Base-by-base conservation (phyloP, 2,888 invertebrate genomes). In the Drosophila anomalipes region DNA sequence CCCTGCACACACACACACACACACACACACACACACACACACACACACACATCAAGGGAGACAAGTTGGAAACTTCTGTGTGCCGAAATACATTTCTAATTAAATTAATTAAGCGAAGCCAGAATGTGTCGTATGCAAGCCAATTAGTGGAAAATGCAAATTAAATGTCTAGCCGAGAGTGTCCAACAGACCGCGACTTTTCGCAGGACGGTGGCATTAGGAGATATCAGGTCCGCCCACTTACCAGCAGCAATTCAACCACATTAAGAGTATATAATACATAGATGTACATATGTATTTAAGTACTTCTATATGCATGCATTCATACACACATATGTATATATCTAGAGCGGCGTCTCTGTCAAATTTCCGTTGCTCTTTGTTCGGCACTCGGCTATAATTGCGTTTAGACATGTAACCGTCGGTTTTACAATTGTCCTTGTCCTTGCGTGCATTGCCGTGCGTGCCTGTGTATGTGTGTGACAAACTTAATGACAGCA, bases 141-240 rank as follows among this genome's bases (percentile, higher is more conserved):
- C 86, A 87, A 87, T 87, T 85, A 87, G 89, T 80, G 87, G 83
- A 87, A 87, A 89, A 89, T 89, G 89, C 82, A 89, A 87, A 89
- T 89, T 83, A 87, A 87, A 87, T 87, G 85, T 87, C 87, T 87
- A 77, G 77, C 72, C 70, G 82, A 77, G 77, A 77, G 77, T 79
- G 74, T 57, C 64, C 65, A 82, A 30, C 47, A 63, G 70, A 66
- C 63, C 63, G 60, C 67, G 57, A 53, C 52, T 49, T 49, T 67
- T 57, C 51, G 39, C 68, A 35, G 51, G 51, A 41, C 51, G 54
- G 47, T n/a, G 41, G 59, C 58, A 64, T 56, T 19, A 52, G 49
- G n/a, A 37, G n/a, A 44, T 26, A 39, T 26, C 35, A 10, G 32
- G 14, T 47, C 54, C 22, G 16, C 28, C 39, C 51, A 35, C 32